Conservation (phyloP, 1,140 invertebrate genomes). For the Chironomus striatipennis region DNA sequence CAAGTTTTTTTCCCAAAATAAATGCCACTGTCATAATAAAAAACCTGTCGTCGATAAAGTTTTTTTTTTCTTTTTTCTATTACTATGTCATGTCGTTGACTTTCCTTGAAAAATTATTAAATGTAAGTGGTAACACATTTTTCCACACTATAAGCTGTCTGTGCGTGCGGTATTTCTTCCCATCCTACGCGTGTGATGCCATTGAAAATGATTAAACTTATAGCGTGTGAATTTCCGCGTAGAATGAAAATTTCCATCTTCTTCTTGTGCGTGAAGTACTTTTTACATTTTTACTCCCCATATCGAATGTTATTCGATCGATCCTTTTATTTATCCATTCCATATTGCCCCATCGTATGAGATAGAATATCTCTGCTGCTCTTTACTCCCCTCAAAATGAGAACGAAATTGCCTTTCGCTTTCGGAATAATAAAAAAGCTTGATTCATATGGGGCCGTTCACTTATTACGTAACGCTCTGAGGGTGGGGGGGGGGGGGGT, state of each 20-base stretch:
- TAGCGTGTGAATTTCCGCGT: too few species aligned
- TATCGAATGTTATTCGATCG: too few species aligned
- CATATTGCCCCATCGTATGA: too few species aligned
- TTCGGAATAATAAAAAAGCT: not conserved
- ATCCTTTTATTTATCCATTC: too few species aligned
- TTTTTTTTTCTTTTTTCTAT: not conserved
- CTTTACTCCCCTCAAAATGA: not conserved
- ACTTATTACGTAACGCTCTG: too few species aligned
- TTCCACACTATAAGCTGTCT: not conserved
- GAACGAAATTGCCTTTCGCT: not conserved
- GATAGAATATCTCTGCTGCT: too few species aligned
- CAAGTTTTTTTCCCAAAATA: not conserved
- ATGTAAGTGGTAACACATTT: constrained; percentile 1
- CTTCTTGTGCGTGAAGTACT: too few species aligned
- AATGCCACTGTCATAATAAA: not conserved
- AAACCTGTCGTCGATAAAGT: not conserved
- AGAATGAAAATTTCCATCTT: too few species aligned
- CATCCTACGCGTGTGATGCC: not conserved
- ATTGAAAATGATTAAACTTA: too few species aligned
- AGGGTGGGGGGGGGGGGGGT: too few species aligned
- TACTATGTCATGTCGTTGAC: not conserved
- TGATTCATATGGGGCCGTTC: too few species aligned
- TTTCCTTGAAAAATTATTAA: not conserved
- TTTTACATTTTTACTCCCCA: too few species aligned
- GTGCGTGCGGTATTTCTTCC: not conserved